A percentile compares a stretch with the other conserved stretches of the same genome.
phyloP scores from a whole-genome alignment of 1,140 invertebrate genomes.

The Lucilia sericata region DNA sequence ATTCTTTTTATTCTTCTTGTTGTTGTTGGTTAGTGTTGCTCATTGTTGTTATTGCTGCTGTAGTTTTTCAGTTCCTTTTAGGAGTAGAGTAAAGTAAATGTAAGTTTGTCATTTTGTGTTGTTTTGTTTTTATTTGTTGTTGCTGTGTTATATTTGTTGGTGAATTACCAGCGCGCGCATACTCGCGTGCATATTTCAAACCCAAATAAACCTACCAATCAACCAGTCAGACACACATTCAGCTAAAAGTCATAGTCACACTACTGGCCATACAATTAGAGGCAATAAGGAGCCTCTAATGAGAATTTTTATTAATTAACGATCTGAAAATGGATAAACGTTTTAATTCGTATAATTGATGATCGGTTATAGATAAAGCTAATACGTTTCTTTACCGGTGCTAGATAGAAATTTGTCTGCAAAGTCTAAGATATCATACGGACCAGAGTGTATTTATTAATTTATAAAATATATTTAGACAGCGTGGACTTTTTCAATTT shows the following conservation, averaged over 20 bases:
- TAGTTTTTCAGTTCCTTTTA: slow-evolving; percentile 28
- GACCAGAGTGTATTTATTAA: too few relatives aligned
- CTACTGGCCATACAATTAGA: neutral
- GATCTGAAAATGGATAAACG: too few relatives aligned
- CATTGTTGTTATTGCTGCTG: slow-evolving; percentile 19
- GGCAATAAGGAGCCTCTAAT: too few relatives aligned
- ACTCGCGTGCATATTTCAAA: slow-evolving; percentile 13
- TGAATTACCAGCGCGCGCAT: slow-evolving; percentile 11
- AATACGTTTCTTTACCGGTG: too few relatives aligned
- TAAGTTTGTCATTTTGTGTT: neutral
- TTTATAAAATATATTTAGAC: too few relatives aligned
- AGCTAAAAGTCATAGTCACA: neutral
- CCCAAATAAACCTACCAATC: neutral
- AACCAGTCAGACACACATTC: neutral
- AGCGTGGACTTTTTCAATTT: too few relatives aligned
- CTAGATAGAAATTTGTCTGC: too few relatives aligned
- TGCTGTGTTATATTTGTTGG: neutral
- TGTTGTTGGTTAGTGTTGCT: neutral
- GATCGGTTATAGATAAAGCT: too few relatives aligned
- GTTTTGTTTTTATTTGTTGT: slow-evolving; percentile 19
- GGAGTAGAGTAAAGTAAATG: neutral
- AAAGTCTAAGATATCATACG: too few relatives aligned
- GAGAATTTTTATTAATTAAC: too few relatives aligned
- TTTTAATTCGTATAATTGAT: too few relatives aligned
- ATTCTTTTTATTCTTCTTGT: slow-evolving; percentile 13